Percentiles rank a stretch among this genome's conserved stretches.
Evolutionary conservation across 2,113 vertebrate genomes (phyloP).

Genomic region (Nestor notabilis): DNA sequence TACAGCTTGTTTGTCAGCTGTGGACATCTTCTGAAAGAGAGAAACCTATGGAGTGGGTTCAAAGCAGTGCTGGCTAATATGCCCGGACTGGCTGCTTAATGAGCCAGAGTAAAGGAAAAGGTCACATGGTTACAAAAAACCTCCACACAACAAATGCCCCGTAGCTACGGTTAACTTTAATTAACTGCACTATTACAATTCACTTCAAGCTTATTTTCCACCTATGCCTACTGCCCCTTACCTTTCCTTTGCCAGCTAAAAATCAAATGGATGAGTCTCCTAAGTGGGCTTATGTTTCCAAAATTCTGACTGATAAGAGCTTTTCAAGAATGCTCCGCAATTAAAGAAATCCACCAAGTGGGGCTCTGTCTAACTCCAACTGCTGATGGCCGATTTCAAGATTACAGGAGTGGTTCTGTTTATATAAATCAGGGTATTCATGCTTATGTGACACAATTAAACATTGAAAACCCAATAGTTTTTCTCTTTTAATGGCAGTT

Average conservation of each 20-base stretch:
- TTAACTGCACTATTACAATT: conserved; percentile 73
- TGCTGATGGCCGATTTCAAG: neutral
- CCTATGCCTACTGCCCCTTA: conserved; percentile 12
- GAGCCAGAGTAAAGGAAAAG: conserved; percentile 65
- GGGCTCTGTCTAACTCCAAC: neutral
- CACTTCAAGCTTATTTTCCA: conserved; percentile 65
- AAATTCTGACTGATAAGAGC: neutral
- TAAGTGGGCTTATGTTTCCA: neutral
- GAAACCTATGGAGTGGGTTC: conserved; percentile 45
- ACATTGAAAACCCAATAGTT: neutral
- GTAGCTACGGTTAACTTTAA: conserved; percentile 76
- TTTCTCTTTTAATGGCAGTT: neutral
- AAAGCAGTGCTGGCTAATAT: conserved; percentile 60
- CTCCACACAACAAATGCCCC: conserved; percentile 64
- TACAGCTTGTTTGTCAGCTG: conserved; percentile 23
- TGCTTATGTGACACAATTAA: neutral
- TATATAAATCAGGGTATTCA: neutral
- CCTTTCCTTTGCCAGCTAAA: conserved; percentile 26
- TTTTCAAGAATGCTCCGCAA: neutral
- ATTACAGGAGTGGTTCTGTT: neutral
- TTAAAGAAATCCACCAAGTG: neutral
- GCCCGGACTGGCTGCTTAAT: conserved; percentile 53
- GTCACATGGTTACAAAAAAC: conserved; percentile 65
- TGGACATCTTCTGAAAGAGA: conserved; percentile 30
- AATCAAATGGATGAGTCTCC: neutral